phyloP scores from a whole-genome alignment of 2,797 vertebrate species.

The Tiaroga cobitis region DNA sequence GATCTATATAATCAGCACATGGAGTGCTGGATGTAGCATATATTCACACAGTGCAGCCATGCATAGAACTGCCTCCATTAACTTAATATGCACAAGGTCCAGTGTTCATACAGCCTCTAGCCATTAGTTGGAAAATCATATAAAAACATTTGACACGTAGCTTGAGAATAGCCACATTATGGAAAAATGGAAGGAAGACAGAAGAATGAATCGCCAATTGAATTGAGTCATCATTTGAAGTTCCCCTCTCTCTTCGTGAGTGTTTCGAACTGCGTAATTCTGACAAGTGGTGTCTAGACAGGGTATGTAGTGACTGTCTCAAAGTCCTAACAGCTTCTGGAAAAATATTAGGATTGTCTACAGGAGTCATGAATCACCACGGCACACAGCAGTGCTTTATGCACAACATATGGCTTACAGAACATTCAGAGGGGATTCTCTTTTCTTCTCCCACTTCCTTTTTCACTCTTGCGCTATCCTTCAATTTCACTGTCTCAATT shows the following conservation, averaged over 20 bases:
- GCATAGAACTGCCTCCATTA: slow-evolving; percentile 49
- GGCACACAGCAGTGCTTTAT: slow-evolving; percentile 30
- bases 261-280: slow-evolving; percentile 51
- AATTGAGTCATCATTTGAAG: slow-evolving; percentile 55
- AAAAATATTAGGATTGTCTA: slow-evolving; percentile 54
- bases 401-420: slow-evolving; percentile 51
- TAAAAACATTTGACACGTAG: slow-evolving; percentile 54
- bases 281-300: slow-evolving; percentile 58
- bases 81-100: slow-evolving; percentile 47
- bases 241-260: slow-evolving; percentile 21
- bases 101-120: slow-evolving; percentile 52
- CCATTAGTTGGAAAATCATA: slow-evolving; percentile 51
- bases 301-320: slow-evolving; percentile 35
- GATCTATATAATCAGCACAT: slow-evolving; percentile 28
- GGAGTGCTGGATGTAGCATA: slow-evolving; percentile 32
- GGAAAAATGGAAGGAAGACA: slow-evolving; percentile 18
- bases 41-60: slow-evolving; percentile 48
- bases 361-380: slow-evolving; percentile 58
- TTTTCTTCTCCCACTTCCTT: slow-evolving; percentile 48
- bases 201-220: slow-evolving; percentile 31
- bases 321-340: slow-evolving; percentile 30
- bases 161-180: slow-evolving; percentile 44
- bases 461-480: slow-evolving; percentile 16
- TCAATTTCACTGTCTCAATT: slow-evolving; percentile 16
- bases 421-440: slow-evolving; percentile 53